Evolutionary conservation across 92 coral and sea anemone species (phyloP), one percentile per base, ranked within the genome.

Genomic region (Umimayanthus kanabou): DNA sequence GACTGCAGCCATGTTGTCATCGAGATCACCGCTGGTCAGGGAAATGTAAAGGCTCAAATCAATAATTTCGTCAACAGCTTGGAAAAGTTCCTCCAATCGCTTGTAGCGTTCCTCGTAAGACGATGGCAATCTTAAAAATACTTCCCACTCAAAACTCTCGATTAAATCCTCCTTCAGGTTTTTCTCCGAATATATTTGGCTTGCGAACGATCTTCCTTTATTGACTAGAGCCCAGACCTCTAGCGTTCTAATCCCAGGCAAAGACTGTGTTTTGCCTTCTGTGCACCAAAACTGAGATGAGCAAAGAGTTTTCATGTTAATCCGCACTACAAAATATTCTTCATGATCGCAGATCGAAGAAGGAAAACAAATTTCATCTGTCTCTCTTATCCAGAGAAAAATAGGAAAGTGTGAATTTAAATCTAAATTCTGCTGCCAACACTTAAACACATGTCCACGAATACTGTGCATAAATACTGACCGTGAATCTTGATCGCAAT

Each of bases 11-110:
- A 91, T 83, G 55, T 85, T 88, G n/a, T 95, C 98, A 30, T 93
- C 75, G 1, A 92, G 84, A 33, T 91, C 92, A 53, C 98, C 94
- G 73, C 92, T 89, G 88, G 88, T 67, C 73, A 75, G 80, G 50
- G 90, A 74, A 73, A 90, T 87, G 85, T 86, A 89, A 58, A 89
- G 85, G 73, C 95, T 89, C 23, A 93, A 88, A 64, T 95, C 96
- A 49, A 95, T 88, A 16, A 95, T 91, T 37, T 95, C 72, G 70
- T 95, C 98, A 30, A 95, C 96, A 0, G 94, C 94, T 76, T 92
- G 98, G 77, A 92, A 93, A 85, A 95, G 88, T 49, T 84, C 92
- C 30, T 95, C 93, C 1, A 95, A 29, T 45, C 92, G 93, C 23
- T 53, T 81, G 6, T 76, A 89, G 69, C 98, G 87, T 76, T 84